Conservation (phyloP, 2,888 invertebrate genomes). For the Psylliodes chrysocephalus region DNA sequence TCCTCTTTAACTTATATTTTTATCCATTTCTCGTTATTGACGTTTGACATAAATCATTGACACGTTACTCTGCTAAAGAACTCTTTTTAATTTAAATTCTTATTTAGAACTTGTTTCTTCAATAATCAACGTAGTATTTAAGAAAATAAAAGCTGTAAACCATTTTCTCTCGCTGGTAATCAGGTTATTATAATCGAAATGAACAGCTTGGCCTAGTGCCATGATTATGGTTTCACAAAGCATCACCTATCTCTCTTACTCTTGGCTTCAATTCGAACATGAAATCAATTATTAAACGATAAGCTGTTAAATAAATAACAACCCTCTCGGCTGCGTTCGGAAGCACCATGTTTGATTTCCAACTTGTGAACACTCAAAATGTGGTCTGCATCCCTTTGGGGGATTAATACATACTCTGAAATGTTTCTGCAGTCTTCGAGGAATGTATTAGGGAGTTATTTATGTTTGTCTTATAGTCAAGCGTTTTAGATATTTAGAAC, state of each 20-base stretch:
- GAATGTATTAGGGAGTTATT: neutral
- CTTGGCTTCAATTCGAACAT: neutral
- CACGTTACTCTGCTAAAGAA: no score
- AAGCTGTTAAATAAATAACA: constrained; percentile 30
- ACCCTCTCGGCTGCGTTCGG: constrained; percentile 13
- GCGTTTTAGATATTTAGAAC: no score
- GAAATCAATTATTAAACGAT: constrained; percentile 29
- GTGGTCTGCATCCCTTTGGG: constrained; percentile 22
- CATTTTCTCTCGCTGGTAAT: neutral
- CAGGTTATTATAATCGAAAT: neutral
- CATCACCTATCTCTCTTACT: neutral
- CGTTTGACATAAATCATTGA: no score
- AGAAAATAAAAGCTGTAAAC: neutral
- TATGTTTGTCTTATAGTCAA: neutral
- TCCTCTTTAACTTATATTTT: no score
- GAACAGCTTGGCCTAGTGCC: constrained; percentile 1
- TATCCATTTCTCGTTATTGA: no score
- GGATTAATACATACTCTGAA: constrained; percentile 8
- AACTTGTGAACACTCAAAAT: constrained; percentile 1
- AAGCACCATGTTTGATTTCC: constrained; percentile 23
- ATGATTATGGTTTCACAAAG: neutral
- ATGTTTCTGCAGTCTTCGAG: constrained; percentile 7
- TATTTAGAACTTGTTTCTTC: no score
- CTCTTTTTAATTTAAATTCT: no score
- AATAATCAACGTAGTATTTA: no score